These are phyloP conservation scores for Camponotus floridanus DNA, from an alignment of 1,140 invertebrate genomes.

Conservation along the genomic window DNA sequence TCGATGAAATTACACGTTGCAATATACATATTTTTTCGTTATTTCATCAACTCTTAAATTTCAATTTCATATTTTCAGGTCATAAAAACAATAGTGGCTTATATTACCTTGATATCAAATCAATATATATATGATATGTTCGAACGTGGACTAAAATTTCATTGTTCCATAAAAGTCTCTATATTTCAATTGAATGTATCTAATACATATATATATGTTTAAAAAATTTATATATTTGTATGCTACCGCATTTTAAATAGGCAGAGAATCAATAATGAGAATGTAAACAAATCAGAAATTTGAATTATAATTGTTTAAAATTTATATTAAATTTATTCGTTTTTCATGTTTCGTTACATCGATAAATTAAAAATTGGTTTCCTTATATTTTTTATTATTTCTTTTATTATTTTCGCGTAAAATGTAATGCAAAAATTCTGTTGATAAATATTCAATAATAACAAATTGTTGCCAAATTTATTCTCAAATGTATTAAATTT, in stretches of 20 bases:
- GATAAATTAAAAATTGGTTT: no score
- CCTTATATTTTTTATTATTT: no score
- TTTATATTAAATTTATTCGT: not conserved
- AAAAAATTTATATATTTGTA: not conserved
- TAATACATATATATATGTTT: not conserved
- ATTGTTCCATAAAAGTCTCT: no score
- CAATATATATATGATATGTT: not conserved
- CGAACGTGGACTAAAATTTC: no score
- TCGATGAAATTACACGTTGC: conserved; percentile 34
- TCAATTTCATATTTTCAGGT: not conserved
- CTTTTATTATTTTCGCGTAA: no score
- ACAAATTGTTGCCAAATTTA: not conserved
- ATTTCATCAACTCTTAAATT: conserved; percentile 42
- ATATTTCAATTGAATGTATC: no score
- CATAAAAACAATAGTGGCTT: not conserved
- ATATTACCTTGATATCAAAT: conserved; percentile 8
- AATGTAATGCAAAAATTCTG: no score
- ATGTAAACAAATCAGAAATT: conserved; percentile 2
- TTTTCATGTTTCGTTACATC: not conserved
- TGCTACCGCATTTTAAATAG: not conserved
- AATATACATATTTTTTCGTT: conserved; percentile 43
- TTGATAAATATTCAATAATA: not conserved
- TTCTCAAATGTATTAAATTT: not conserved
- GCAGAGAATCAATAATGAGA: not conserved
- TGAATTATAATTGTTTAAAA: not conserved